Percentiles rank a stretch among this genome's conserved stretches.
phyloP scores from a whole-genome alignment of 2,113 vertebrate genomes.

The Otocyon megalotis region DNA sequence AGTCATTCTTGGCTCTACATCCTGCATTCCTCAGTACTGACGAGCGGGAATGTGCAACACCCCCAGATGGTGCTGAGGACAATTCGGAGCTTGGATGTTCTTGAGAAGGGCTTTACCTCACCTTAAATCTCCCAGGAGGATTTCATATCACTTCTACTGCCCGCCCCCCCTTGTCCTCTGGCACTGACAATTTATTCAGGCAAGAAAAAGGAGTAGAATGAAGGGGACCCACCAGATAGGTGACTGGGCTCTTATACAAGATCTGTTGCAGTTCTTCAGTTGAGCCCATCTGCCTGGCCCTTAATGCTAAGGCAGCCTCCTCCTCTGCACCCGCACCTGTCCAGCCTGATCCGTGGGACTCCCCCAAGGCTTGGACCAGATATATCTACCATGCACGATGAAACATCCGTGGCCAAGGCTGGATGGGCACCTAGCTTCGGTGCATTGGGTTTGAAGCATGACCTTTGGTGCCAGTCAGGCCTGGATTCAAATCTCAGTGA shows the following conservation, averaged over 20 bases:
- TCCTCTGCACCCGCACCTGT: not conserved
- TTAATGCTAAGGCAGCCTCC: not conserved
- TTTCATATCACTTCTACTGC: not conserved
- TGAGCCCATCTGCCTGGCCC: not conserved
- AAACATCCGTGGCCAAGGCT: not conserved
- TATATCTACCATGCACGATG: fast-evolving
- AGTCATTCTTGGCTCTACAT: not conserved
- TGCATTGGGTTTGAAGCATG: not conserved
- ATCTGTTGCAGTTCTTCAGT: not conserved
- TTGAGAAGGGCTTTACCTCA: not conserved
- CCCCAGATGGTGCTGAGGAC: not conserved
- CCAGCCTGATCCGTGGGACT: not conserved
- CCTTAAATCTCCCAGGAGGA: not conserved
- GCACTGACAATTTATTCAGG: not conserved
- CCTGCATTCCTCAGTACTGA: fast-evolving
- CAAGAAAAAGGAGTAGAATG: not conserved
- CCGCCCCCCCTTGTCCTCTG: not conserved
- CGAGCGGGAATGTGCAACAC: not conserved
- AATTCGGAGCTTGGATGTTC: not conserved
- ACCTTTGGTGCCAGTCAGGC: not conserved
- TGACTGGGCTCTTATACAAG: not conserved
- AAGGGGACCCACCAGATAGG: not conserved
- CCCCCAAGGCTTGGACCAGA: not conserved
- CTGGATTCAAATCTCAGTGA: not conserved
- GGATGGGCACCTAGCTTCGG: not conserved